Conservation (phyloP, 2,113 vertebrate genomes). For the Trinectes maculatus region DNA sequence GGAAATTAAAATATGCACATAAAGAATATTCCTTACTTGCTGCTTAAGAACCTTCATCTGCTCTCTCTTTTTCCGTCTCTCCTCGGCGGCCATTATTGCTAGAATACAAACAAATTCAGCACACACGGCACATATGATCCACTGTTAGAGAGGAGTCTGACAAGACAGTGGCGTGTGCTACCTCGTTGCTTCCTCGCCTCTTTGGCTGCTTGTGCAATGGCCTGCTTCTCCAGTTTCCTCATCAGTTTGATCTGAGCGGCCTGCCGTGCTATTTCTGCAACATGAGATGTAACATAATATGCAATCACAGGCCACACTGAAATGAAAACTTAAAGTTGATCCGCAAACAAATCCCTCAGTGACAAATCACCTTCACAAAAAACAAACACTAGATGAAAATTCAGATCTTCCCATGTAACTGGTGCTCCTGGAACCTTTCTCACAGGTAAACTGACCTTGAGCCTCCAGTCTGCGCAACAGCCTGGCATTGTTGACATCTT, state of each 20-base stretch:
- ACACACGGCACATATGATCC: background rate
- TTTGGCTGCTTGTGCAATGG: conserved; percentile 91
- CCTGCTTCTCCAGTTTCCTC: conserved; percentile 94
- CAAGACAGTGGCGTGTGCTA: conserved; percentile 55
- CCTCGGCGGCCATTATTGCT: conserved; percentile 96
- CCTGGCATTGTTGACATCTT: conserved; percentile 84
- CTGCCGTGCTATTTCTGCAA: conserved; percentile 94
- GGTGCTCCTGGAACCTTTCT: too few relatives aligned
- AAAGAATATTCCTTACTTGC: conserved; percentile 83
- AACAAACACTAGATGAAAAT: too few relatives aligned
- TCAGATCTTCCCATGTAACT: too few relatives aligned
- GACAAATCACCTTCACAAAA: background rate
- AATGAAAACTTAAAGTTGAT: background rate
- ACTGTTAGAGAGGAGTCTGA: conserved; percentile 4
- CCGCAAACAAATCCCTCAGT: background rate
- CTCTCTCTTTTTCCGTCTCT: conserved; percentile 93
- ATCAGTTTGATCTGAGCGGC: conserved; percentile 95
- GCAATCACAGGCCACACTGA: conserved; percentile 9
- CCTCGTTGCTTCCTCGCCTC: conserved; percentile 95
- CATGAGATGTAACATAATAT: conserved; percentile 21
- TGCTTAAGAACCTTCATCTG: conserved; percentile 97
- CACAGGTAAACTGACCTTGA: conserved; percentile 84
- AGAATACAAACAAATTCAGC: conserved; percentile 51
- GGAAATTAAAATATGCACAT: background rate
- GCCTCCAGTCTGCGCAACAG: conserved; percentile 92